Evolutionary conservation across 2,113 vertebrate species (phyloP), one percentile per base, ranked within the genome.

Genomic region (Meles meles): DNA sequence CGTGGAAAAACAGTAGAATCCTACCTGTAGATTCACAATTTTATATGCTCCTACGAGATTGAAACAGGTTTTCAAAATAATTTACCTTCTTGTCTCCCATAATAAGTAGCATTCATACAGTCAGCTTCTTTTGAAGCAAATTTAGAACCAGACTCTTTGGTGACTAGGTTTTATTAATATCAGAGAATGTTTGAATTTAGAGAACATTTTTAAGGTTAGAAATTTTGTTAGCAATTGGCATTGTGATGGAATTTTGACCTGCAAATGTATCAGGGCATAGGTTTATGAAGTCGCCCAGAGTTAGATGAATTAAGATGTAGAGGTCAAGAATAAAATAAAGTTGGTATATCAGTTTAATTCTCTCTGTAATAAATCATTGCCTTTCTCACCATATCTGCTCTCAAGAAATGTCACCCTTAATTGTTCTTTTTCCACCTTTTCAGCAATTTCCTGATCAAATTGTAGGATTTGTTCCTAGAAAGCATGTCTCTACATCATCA

Each of bases 401-500:
- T 88, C 39, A 94, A 79, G 63, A 84, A 81, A 79, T 83, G 23
- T 44, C 92, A 85, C 21, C 76, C 9, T 81, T 44, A 94, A 39
- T 71, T 93, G 47, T 97, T 55, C 1, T 85, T 93, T 91, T 98
- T 80, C 80, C 6, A 86, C 96, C 74, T 97, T 98, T 98, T 90
- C 98, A 99, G 99, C 99, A 99, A 99, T 99, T 99, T 98, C 98
- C 99, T 72, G 99, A 99, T 92, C 99, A 99, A n/a, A 99, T 99
- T 93, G 99, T 99, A 95, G 99, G 99, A n/a, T 99, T 99, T 98
- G 99, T 99, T 67, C 99, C 99, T 49, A 99, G 99, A 94, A 99
- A 99, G 97, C 99, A 99, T 25, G 99, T 99, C 42, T 98, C 98
- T 20, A 99, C 99, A 34, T 95, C 99, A 34, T 99, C 99, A 0